Conservation (phyloP, 2,113 vertebrate genomes). For the Apodemus sylvaticus region DNA sequence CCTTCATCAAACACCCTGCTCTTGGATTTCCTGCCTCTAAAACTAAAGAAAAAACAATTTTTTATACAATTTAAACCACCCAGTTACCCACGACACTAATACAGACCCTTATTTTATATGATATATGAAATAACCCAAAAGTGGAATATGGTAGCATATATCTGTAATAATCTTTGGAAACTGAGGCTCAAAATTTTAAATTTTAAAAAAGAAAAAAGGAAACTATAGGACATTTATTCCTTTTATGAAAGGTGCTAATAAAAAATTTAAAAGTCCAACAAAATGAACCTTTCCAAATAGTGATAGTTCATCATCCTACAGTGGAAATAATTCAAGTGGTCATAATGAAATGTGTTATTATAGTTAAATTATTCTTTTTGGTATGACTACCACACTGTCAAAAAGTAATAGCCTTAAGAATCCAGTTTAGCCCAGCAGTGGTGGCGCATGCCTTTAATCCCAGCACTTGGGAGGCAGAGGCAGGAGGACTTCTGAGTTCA, state of each 20-base stretch:
- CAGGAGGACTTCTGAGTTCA: no score
- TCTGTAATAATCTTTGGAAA: background rate
- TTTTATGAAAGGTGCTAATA: background rate
- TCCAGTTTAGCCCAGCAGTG: no score
- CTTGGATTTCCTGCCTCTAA: background rate
- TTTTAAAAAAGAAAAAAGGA: background rate
- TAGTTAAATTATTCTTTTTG: background rate
- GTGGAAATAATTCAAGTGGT: background rate
- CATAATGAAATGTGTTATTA: background rate
- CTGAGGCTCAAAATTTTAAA: background rate
- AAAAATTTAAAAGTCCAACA: background rate
- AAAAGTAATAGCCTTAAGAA: background rate
- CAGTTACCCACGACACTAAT: background rate
- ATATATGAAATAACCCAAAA: constrained; percentile 22
- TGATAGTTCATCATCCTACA: background rate
- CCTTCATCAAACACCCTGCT: background rate
- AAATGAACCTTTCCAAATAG: constrained; percentile 5
- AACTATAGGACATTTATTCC: background rate
- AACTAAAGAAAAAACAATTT: background rate
- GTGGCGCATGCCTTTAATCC: no score
- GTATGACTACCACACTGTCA: background rate
- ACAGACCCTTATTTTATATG: background rate
- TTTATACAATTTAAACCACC: background rate
- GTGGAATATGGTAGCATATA: background rate
- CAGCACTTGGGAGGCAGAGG: no score